phyloP scores from a whole-genome alignment of 2,888 invertebrate genomes.

The Sesia bembeciformis region DNA sequence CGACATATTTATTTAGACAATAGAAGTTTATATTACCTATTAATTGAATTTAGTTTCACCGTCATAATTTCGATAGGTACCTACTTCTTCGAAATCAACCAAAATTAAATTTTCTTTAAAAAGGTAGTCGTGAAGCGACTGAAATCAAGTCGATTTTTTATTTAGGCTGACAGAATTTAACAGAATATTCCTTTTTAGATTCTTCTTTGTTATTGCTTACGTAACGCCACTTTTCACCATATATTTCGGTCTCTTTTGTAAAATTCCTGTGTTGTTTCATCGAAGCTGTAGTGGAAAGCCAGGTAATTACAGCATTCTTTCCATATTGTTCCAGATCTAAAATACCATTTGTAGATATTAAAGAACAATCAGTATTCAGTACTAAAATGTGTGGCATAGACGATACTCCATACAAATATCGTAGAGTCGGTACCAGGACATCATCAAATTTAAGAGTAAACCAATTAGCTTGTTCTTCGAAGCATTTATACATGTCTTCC shows the following conservation, averaged over 20 bases:
- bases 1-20: no score
- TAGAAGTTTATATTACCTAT: no score
- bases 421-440: slow-evolving; percentile 30
- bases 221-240: slow-evolving; percentile 40
- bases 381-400: slow-evolving; percentile 43
- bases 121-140: no score
- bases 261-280: slow-evolving; percentile 25
- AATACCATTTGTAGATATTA: slow-evolving; percentile 42
- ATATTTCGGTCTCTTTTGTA: slow-evolving; percentile 32
- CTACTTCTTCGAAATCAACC: no score
- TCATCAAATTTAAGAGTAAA: slow-evolving; percentile 44
- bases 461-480: slow-evolving; percentile 55
- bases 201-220: slow-evolving; percentile 6
- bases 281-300: slow-evolving; percentile 31
- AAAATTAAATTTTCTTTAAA: no score
- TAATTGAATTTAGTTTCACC: no score
- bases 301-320: slow-evolving; percentile 50
- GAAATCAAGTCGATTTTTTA: no score
- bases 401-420: slow-evolving; percentile 39
- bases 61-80: no score
- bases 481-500: slow-evolving; percentile 27
- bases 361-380: slow-evolving; percentile 30
- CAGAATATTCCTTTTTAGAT: no score
- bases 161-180: no score
- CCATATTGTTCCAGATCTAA: slow-evolving; percentile 45